Base-by-base conservation (phyloP, 2,113 vertebrate genomes). In the Dipodomys stephensi region DNA sequence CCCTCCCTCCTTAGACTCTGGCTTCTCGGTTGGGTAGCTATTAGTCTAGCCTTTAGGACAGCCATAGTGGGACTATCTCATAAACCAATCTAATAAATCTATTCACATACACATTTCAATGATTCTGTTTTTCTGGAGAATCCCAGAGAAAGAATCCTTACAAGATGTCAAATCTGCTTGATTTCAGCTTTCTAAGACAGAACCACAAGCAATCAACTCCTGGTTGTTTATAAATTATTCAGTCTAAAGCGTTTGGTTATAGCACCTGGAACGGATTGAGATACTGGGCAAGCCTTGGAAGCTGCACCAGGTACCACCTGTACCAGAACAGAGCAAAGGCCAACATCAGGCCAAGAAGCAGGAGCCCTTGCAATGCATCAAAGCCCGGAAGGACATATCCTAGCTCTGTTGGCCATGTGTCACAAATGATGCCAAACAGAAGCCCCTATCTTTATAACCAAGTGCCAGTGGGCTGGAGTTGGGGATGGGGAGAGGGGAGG, bases 401-500 rank as follows among this genome's bases (percentile, higher is more conserved):
- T 25, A 60, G 69, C 28, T 27, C 12, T 57, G 53, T 13, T 57
- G 53, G 53, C 53, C 53, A 57, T 57, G 53, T 57, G 53, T 57
- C 53, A 57, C 53, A 57, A 57, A 57, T 57, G 53, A 18, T 57
- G 53, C 15, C 53, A 57, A 57, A 16, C 20, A 9, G 9, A 60
- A 64, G 3, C 8, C 1, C 3, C 60, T 18, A 22, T 86, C 62
- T 49, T 4, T 81, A 32, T 67, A 65, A n/a, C 68, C 73, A 65
- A 68, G 25, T 4, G 27, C 60, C 69, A 57, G 53, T 57, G 53
- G 53, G 53, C 53, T 57, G 53, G 53, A 18, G 53, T 16, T 10
- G 12, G 69, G 64, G 20, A 20, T 2, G 16, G 13, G 15, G 35
- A 3, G 18, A 0, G 2, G 1, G 15, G 1, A 35, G 68, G 46